Conservation (phyloP, 2,797 vertebrate species). For the Dipus sagitta region DNA sequence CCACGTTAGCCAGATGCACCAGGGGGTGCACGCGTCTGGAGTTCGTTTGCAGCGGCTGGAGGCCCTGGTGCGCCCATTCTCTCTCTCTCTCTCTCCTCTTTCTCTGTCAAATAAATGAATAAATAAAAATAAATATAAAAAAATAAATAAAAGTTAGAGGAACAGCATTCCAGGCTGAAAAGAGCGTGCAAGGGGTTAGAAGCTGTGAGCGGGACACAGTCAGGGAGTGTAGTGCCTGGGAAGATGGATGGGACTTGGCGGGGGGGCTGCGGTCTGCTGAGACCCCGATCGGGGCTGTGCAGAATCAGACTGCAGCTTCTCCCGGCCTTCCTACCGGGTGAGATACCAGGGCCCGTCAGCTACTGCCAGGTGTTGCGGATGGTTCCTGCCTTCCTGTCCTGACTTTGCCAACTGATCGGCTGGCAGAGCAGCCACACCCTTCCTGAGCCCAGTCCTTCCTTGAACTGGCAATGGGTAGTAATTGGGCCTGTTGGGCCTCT, state of each 20-base stretch:
- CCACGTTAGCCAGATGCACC: too few species aligned
- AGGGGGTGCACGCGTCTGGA: too few species aligned
- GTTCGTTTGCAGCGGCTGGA: too few species aligned
- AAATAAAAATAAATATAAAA: too few species aligned
- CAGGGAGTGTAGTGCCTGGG: background rate
- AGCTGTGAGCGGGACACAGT: background rate
- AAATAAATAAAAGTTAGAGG: background rate
- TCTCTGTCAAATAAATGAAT: too few species aligned
- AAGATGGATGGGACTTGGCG: background rate
- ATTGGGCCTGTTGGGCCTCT: background rate
- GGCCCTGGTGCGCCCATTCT: too few species aligned
- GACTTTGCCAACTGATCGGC: too few species aligned
- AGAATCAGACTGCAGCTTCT: background rate
- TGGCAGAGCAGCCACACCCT: background rate
- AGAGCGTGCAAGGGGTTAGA: background rate
- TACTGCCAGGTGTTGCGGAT: background rate
- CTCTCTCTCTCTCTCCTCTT: too few species aligned
- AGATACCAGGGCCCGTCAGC: background rate
- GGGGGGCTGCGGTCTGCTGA: background rate
- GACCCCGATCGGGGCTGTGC: background rate
- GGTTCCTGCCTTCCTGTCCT: background rate
- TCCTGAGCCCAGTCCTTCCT: background rate
- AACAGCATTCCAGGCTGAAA: too few species aligned
- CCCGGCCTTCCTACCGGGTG: background rate
- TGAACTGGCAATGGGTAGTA: background rate